Conservation (phyloP, 2,888 invertebrate genomes). For the Mesodorylaimus sp. region DNA sequence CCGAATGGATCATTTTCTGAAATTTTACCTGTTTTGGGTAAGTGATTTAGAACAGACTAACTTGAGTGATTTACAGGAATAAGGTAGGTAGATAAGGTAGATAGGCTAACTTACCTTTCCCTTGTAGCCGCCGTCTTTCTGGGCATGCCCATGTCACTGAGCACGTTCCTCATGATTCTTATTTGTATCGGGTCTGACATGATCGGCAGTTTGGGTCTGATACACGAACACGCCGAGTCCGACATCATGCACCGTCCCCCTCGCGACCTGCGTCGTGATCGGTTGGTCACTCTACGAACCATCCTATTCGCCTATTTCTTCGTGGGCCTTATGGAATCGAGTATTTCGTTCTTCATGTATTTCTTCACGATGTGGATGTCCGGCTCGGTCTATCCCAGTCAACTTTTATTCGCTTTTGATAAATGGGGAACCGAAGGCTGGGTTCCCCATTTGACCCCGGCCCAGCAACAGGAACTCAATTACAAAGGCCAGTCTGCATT, state of each 20-base stretch:
- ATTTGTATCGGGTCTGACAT: constrained; percentile 6
- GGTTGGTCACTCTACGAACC: neutral
- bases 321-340: constrained; percentile 1
- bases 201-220: constrained; percentile 1
- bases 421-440: neutral
- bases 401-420: neutral
- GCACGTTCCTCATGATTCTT: constrained; percentile 2
- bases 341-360: constrained; percentile 3
- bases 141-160: constrained; percentile 2
- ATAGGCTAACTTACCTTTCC: too few relatives aligned
- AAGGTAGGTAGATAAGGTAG: too few relatives aligned
- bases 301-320: constrained; percentile 1
- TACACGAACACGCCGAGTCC: constrained; percentile 3
- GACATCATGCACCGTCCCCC: constrained; percentile 2
- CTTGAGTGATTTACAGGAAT: too few relatives aligned
- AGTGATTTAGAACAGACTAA: too few relatives aligned
- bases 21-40: constrained; percentile 3
- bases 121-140: constrained; percentile 3
- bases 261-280: neutral
- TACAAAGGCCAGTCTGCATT: neutral
- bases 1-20: constrained; percentile 1
- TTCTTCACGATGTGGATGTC: constrained; percentile 1
- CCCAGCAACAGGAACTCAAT: neutral
- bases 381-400: neutral
- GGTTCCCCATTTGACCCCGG: neutral